phyloP scores from a whole-genome alignment of 2,888 invertebrate genomes.

The Himalopsyche kuldschensis region DNA sequence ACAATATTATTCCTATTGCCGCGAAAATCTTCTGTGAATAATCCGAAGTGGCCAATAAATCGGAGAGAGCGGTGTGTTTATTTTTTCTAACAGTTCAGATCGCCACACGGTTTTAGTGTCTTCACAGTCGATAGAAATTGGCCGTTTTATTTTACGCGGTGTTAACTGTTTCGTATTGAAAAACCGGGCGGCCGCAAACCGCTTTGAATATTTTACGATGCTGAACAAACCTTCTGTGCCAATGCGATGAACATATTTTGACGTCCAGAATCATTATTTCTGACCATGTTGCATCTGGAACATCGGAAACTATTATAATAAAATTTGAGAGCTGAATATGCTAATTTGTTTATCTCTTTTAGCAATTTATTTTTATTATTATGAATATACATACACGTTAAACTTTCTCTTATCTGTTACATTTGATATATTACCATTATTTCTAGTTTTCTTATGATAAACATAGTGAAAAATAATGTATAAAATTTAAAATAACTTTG shows the following conservation, averaged over 20 bases:
- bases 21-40: background rate
- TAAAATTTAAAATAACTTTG: no score
- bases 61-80: background rate
- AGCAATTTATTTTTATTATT: no score
- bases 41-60: background rate
- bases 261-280: background rate
- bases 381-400: no score
- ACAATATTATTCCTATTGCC: background rate
- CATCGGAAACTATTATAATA: no score
- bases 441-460: no score
- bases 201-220: background rate
- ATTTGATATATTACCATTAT: no score
- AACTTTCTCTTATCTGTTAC: no score
- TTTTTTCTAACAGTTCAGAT: background rate
- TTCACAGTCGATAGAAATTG: background rate
- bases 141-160: background rate
- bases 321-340: no score
- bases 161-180: background rate
- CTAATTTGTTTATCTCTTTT: no score
- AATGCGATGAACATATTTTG: background rate
- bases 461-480: no score
- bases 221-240: background rate
- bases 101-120: background rate
- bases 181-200: background rate
- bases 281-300: no score